Evolutionary conservation across 2,113 vertebrate species (phyloP).

Genomic region (Oncorhynchus gorbuscha): DNA sequence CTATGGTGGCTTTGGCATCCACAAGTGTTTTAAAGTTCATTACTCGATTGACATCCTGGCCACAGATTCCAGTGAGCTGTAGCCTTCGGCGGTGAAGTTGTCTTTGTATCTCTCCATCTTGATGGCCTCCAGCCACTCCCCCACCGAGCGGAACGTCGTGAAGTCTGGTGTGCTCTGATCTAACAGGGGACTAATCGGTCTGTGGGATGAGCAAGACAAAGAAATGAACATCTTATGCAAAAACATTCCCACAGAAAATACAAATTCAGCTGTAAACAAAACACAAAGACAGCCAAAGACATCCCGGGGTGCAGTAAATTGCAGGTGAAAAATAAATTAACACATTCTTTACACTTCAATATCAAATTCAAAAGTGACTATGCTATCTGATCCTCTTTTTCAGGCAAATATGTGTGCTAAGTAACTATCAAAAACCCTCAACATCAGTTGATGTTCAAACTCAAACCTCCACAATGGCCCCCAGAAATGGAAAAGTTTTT

Average conservation of each 20-base stretch:
- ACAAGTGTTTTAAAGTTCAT: slow-evolving; percentile 56
- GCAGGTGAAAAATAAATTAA: neutral
- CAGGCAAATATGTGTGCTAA: slow-evolving; percentile 18
- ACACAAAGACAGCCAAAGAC: slow-evolving; percentile 37
- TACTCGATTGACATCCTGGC: slow-evolving; percentile 99
- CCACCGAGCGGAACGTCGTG: slow-evolving; percentile 93
- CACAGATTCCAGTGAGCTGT: slow-evolving; percentile 95
- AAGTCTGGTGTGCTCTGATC: slow-evolving; percentile 97
- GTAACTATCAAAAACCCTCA: slow-evolving; percentile 4
- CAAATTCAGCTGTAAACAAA: slow-evolving; percentile 39
- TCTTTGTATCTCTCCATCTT: slow-evolving; percentile 99
- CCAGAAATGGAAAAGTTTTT: slow-evolving; percentile 18
- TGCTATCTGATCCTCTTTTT: slow-evolving; percentile 17
- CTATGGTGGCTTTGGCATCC: neutral
- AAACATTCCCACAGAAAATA: slow-evolving; percentile 39
- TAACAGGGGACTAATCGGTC: slow-evolving; percentile 96
- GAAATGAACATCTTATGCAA: slow-evolving; percentile 63
- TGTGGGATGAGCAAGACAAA: slow-evolving; percentile 69
- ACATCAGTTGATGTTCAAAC: slow-evolving; percentile 18
- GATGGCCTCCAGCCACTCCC: slow-evolving; percentile 99
- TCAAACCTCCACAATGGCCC: neutral
- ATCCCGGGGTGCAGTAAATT: slow-evolving; percentile 47
- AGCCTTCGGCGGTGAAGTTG: slow-evolving; percentile 98
- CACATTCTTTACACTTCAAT: slow-evolving; percentile 40
- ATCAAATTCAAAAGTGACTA: slow-evolving; percentile 42